Conservation (phyloP, 2,113 vertebrate species). For the Onychorhynchus coronatus region DNA sequence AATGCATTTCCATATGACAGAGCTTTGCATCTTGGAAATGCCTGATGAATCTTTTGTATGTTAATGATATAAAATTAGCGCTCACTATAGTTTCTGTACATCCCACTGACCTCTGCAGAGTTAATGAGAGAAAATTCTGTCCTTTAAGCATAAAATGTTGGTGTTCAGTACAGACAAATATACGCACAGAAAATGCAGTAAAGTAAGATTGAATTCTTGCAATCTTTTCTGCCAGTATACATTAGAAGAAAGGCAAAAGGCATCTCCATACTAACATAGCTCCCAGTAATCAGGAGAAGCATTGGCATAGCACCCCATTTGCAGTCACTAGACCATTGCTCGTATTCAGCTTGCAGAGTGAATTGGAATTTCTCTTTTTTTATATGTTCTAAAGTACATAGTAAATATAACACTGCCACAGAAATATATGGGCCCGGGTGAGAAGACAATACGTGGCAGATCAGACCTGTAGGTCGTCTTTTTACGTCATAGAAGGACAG, state of each 20-base stretch:
- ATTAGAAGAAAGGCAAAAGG: not conserved
- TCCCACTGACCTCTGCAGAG: not conserved
- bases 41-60: not conserved
- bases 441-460: not conserved
- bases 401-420: not conserved
- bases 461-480: not conserved
- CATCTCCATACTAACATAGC: not conserved
- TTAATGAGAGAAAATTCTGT: slow-evolving; percentile 3
- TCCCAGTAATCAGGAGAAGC: not conserved
- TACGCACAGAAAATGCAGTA: not conserved
- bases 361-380: not conserved
- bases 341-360: not conserved
- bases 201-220: not conserved
- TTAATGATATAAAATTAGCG: not conserved
- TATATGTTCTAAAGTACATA: not conserved
- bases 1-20: not conserved
- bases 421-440: not conserved
- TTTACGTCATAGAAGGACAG: not conserved
- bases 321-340: not conserved
- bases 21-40: not conserved
- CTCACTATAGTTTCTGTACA: not conserved
- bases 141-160: not conserved
- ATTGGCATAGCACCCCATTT: not conserved
- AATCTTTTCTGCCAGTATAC: not conserved
- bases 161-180: slow-evolving; percentile 6